A percentile compares a stretch with the other conserved stretches of the same genome.
Evolutionary conservation across 35 echinoderm and acorn worm species (phyloP).

Genomic region (Lytechinus pictus): DNA sequence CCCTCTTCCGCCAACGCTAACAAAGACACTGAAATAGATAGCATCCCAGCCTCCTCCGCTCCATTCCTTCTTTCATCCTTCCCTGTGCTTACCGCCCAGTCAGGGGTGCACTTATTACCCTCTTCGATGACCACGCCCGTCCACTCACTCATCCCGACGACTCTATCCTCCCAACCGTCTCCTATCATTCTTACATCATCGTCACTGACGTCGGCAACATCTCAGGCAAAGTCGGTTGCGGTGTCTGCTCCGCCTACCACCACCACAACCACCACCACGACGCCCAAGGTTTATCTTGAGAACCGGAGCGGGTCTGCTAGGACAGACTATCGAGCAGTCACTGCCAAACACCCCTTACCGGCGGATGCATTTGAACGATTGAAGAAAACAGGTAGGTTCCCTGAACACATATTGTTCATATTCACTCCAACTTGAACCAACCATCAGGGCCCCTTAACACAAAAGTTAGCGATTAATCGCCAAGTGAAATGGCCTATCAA

Average conservation of each 20-base stretch:
- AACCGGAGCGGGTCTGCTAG: constrained; percentile 72
- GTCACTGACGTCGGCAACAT: background rate
- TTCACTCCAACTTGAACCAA: too few species aligned
- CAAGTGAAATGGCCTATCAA: too few species aligned
- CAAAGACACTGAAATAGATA: background rate
- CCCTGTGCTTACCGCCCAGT: background rate
- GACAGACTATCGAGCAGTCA: constrained; percentile 62
- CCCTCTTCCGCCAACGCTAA: background rate
- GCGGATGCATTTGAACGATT: background rate
- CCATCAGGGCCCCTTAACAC: too few species aligned
- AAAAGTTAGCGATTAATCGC: too few species aligned
- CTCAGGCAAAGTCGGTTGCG: background rate
- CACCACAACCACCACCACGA: background rate
- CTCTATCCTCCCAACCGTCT: background rate
- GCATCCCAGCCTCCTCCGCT: background rate
- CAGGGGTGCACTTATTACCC: background rate
- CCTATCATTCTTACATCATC: background rate
- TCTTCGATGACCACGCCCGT: background rate
- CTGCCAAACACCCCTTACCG: constrained; percentile 31
- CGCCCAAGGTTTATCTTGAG: constrained; percentile 67
- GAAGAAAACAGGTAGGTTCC: background rate
- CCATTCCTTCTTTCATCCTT: background rate
- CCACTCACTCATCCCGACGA: background rate
- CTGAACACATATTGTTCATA: background rate
- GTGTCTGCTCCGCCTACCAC: background rate